Base-by-base conservation (phyloP, 2,797 vertebrate genomes). In the Sebastes minor region DNA sequence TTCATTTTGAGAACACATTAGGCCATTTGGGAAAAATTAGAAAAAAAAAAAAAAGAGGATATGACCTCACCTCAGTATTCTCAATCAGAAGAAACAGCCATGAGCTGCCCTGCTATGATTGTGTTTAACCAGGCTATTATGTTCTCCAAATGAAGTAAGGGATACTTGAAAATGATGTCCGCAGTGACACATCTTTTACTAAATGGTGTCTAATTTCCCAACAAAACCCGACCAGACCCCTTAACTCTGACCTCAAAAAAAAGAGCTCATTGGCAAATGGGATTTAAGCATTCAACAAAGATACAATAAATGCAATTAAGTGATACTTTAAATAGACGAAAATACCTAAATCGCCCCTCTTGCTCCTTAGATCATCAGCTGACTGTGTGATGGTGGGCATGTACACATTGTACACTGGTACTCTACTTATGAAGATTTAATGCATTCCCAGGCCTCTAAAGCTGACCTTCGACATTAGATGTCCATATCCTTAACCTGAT, bases 11-110 rank as follows among this genome's bases (percentile, higher is more conserved):
- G 4, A 74, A 56, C 18, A 70, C 20, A 74, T 35, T 57, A 20
- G 13, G 28, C 4, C 59, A 68, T 68, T 67, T 12, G 4, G 55
- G 16, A 56, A 23, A 64, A 61, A 59, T 11, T 74, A 22, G 23
- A 74, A 81, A 68, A 20, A 23, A 8, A 52, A 78, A 83, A 59
- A 53, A 27, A 74, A 73, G 33, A 22, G 46, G 9, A 32, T 32
- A n/a, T 30, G 32, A 80, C 33, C 16, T 46, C 42, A 46, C 7
- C 61, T 63, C 30, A 59, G 69, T 35, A 70, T 76, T 52, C 32
- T 71, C 49, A 30, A 33, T 65, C 22, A 61, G 28, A 18, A 22
- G 5, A 22, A 49, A 11, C 22, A 28, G 16, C 53, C 64, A 14
- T 38, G 20, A 66, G 63, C 60, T 60, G 16, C 18, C 5, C 25